Conservation (phyloP, 35 echinoderm and acorn worm species). For the Chiridota heheva region DNA sequence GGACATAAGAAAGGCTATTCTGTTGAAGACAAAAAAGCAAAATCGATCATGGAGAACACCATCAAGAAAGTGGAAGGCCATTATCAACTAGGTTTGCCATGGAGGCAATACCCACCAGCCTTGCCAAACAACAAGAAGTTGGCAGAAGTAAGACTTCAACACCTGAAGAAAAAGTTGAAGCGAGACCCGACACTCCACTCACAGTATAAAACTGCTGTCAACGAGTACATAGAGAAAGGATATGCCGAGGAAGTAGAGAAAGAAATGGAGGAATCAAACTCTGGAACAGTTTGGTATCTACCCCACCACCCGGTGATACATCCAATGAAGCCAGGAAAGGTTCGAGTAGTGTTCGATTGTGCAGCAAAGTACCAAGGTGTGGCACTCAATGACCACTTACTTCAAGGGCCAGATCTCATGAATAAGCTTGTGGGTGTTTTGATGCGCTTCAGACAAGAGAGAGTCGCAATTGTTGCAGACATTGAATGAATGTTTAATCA, state of each 20-base stretch:
- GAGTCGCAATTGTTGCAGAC: conserved; percentile 28
- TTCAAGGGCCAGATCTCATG: conserved; percentile 50
- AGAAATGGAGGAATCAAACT: no score
- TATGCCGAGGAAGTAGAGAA: conserved; percentile 16
- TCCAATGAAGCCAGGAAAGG: conserved; percentile 52
- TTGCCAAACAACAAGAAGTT: conserved; percentile 50
- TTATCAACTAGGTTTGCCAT: conserved; percentile 57
- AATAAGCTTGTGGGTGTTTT: conserved; percentile 61
- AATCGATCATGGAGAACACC: conserved; percentile 37
- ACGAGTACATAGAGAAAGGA: conserved; percentile 43
- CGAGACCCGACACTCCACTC: conserved; percentile 32
- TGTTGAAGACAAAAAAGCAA: conserved; percentile 55
- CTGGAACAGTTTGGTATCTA: no score
- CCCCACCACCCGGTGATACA: conserved; percentile 64
- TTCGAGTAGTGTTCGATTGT: conserved; percentile 75
- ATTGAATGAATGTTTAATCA: conserved; percentile 47
- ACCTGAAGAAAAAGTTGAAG: conserved; percentile 41
- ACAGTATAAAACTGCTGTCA: conserved; percentile 50
- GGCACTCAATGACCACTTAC: conserved; percentile 50
- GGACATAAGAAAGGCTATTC: conserved; percentile 14
- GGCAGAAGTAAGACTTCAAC: conserved; percentile 14
- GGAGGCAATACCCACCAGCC: conserved; percentile 16
- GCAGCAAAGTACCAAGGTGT: conserved; percentile 19
- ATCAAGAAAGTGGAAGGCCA: conserved; percentile 51
- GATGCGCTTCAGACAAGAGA: conserved; percentile 35